Conservation (phyloP, 2,113 vertebrate species). For the Lipotes vexillifer region DNA sequence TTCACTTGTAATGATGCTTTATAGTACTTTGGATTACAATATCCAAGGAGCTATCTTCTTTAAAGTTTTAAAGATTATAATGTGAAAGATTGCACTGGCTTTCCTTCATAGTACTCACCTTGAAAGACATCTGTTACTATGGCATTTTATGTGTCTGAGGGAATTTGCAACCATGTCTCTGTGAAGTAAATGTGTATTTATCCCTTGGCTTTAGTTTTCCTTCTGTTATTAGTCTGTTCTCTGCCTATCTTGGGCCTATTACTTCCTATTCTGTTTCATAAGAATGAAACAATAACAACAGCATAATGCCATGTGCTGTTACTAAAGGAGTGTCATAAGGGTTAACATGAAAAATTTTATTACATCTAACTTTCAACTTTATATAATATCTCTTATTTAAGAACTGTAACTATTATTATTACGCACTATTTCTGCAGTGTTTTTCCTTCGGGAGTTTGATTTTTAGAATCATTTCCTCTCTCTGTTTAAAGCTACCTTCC, state of each 20-base stretch:
- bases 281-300: not conserved
- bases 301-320: not conserved
- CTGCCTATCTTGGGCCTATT: not conserved
- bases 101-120: not conserved
- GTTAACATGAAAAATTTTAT: not conserved
- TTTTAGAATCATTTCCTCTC: slow-evolving; percentile 1
- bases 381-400: not conserved
- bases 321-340: not conserved
- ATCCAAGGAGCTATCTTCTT: not conserved
- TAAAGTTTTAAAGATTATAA: not conserved
- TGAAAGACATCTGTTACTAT: not conserved
- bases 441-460: not conserved
- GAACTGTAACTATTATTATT: not conserved
- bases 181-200: not conserved
- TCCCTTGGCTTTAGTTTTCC: not conserved
- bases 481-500: not conserved
- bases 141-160: not conserved
- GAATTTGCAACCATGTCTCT: not conserved
- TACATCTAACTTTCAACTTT: not conserved
- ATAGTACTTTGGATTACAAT: not conserved
- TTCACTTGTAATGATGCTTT: not conserved
- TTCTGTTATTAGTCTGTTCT: not conserved
- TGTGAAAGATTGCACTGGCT: not conserved
- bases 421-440: not conserved
- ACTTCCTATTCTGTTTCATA: not conserved